These are phyloP conservation scores for Eucera pruinosa DNA, from an alignment of 2,888 invertebrate species.

Conservation along the genomic window DNA sequence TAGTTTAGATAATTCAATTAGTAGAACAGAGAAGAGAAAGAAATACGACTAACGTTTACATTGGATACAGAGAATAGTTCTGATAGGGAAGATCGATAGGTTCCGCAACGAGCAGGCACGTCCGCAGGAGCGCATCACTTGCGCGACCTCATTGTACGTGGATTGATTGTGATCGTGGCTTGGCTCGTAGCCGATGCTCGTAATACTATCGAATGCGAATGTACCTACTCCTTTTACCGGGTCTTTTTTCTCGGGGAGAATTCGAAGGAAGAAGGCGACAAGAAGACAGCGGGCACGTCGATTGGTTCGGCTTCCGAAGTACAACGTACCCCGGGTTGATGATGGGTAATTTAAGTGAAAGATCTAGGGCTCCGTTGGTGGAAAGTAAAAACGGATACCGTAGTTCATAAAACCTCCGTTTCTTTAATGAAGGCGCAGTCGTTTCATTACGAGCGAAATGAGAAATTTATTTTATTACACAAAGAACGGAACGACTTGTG, in stretches of 20 bases:
- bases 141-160: constrained; percentile 43
- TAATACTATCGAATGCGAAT: constrained; percentile 28
- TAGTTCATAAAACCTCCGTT: constrained; percentile 18
- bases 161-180: constrained; percentile 63
- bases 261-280: constrained; percentile 25
- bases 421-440: constrained; percentile 18
- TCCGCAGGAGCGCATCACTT: constrained; percentile 51
- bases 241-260: constrained; percentile 24
- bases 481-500: constrained; percentile 17
- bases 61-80: not conserved
- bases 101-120: constrained; percentile 45
- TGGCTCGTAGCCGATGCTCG: constrained; percentile 52
- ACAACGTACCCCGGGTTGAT: constrained; percentile 37
- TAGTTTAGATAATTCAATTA: not conserved
- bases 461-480: constrained; percentile 51
- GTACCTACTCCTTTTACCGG: not conserved
- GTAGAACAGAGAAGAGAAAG: not conserved
- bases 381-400: constrained; percentile 35
- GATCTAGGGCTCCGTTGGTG: not conserved
- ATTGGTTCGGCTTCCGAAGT: constrained; percentile 14
- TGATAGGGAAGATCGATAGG: constrained; percentile 51
- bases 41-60: not conserved
- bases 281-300: not conserved
- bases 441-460: constrained; percentile 41
- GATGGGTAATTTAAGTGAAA: constrained; percentile 48